Conservation (phyloP, 2,888 invertebrate species). For the Aphidoletes aphidimyza region DNA sequence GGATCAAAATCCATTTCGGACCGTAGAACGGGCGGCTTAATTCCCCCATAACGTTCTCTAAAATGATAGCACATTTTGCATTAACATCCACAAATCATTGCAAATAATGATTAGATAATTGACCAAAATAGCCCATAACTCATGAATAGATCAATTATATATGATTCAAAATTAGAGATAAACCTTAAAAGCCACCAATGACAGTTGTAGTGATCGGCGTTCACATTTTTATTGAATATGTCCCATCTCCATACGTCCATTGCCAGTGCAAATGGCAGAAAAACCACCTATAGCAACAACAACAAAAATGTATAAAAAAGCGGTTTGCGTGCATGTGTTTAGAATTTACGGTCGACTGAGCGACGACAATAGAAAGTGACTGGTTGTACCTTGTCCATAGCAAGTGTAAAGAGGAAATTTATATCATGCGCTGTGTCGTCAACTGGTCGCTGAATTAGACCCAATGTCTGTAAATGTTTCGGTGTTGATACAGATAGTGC, state of each 20-base stretch:
- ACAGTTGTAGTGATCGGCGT: conserved; percentile 83
- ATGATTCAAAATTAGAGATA: neutral
- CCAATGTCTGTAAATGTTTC: conserved; percentile 83
- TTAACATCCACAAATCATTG: too few species aligned
- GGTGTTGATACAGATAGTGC: conserved; percentile 87
- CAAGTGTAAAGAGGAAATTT: conserved; percentile 85
- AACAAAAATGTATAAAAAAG: too few species aligned
- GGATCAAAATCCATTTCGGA: conserved; percentile 92
- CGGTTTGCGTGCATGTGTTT: too few species aligned
- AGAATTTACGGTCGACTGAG: too few species aligned
- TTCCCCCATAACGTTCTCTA: conserved; percentile 85
- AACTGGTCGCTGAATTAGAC: conserved; percentile 81
- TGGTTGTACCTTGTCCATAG: conserved; percentile 85
- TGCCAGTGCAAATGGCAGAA: conserved; percentile 84
- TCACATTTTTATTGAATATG: conserved; percentile 79
- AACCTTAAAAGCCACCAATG: conserved; percentile 76
- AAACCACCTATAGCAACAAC: conserved; percentile 66
- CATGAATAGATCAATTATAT: too few species aligned
- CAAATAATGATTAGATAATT: too few species aligned
- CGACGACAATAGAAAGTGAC: too few species aligned
- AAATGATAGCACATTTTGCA: conserved; percentile 59
- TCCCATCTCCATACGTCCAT: conserved; percentile 90
- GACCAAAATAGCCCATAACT: too few species aligned
- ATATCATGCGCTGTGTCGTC: conserved; percentile 85
- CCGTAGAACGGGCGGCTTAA: conserved; percentile 85